phyloP scores from a whole-genome alignment of 2,888 invertebrate genomes.

The Erannis defoliaria region DNA sequence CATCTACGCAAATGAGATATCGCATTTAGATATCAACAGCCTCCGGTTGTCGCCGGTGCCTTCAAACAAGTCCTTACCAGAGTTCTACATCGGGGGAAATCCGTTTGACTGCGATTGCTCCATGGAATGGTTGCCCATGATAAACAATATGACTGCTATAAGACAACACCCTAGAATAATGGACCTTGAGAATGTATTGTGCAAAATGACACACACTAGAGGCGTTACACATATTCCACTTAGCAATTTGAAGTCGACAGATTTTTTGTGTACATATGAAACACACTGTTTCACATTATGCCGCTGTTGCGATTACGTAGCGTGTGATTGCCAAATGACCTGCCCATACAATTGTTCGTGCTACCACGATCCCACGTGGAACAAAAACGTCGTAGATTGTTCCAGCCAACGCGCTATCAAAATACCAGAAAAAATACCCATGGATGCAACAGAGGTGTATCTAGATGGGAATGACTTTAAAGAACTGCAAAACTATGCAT shows the following conservation, averaged over 20 bases:
- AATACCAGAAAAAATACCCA: slow-evolving; percentile 95
- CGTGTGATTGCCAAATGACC: slow-evolving; percentile 98
- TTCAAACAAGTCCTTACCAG: slow-evolving; percentile 91
- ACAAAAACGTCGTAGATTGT: slow-evolving; percentile 96
- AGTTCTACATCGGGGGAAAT: slow-evolving; percentile 97
- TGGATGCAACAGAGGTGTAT: slow-evolving; percentile 97
- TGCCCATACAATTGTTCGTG: slow-evolving; percentile 97
- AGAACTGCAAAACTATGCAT: slow-evolving; percentile 94
- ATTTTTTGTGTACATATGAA: slow-evolving; percentile 96
- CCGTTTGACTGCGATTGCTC: slow-evolving; percentile 98
- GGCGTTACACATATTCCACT: slow-evolving; percentile 92
- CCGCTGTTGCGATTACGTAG: slow-evolving; percentile 98
- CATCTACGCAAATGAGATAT: slow-evolving; percentile 95
- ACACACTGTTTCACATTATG: slow-evolving; percentile 97
- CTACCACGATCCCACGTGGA: slow-evolving; percentile 97
- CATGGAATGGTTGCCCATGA: slow-evolving; percentile 97
- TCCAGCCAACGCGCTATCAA: slow-evolving; percentile 91
- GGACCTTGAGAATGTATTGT: slow-evolving; percentile 95
- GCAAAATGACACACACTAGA: slow-evolving; percentile 93
- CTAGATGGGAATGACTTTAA: slow-evolving; percentile 96
- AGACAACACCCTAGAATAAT: slow-evolving; percentile 95
- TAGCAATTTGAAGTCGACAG: slow-evolving; percentile 91
- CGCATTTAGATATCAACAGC: slow-evolving; percentile 93
- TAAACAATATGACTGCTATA: slow-evolving; percentile 94
- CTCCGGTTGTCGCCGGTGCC: slow-evolving; percentile 92